These are phyloP conservation scores for Nasalis larvatus DNA, from an alignment of 2,113 vertebrate species.

Conservation along the genomic window DNA sequence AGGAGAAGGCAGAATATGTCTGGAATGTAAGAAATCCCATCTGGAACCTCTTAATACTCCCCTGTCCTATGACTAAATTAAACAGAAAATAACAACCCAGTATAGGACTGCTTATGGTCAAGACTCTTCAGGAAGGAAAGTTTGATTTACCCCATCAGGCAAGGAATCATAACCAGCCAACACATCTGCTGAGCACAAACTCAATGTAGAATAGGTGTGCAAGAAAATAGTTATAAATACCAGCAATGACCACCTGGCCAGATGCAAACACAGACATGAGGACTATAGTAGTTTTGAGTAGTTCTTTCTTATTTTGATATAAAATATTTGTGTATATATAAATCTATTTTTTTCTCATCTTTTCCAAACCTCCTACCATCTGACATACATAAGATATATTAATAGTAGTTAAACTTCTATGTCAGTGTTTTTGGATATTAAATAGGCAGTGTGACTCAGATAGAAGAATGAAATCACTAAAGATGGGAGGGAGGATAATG, in stretches of 20 bases:
- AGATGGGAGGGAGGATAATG: background rate
- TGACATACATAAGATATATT: background rate
- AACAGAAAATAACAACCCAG: background rate
- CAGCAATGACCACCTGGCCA: background rate
- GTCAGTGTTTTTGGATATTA: background rate
- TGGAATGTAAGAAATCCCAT: background rate
- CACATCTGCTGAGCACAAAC: background rate
- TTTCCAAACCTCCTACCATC: background rate
- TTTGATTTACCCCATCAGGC: background rate
- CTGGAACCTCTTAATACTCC: background rate
- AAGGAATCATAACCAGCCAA: background rate
- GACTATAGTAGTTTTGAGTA: background rate
- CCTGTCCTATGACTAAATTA: background rate
- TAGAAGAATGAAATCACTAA: background rate
- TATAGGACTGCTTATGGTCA: background rate
- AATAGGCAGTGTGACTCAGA: background rate
- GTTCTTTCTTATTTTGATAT: constrained; percentile 6
- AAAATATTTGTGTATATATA: background rate
- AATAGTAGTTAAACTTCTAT: background rate
- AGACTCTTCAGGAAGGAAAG: background rate
- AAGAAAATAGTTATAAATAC: background rate
- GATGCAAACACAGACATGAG: background rate
- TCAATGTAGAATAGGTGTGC: background rate
- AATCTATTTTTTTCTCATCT: background rate
- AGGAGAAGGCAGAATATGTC: background rate